phyloP scores from a whole-genome alignment of 2,797 vertebrate species.

The Nyctalus aviator region DNA sequence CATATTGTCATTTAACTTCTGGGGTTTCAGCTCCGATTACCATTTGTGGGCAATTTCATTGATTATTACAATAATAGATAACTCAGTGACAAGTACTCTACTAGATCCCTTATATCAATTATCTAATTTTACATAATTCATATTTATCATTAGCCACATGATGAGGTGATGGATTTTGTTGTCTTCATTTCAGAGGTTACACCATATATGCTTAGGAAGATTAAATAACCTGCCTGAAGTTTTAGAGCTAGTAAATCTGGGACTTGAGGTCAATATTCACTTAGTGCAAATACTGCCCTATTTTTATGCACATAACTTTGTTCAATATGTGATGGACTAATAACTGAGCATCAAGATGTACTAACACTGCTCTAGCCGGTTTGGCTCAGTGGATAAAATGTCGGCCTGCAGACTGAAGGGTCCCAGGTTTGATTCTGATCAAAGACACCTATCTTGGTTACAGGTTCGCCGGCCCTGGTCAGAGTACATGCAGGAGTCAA shows the following conservation, averaged over 20 bases:
- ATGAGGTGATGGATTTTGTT: background rate
- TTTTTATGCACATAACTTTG: background rate
- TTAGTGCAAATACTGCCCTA: background rate
- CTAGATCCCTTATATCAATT: background rate
- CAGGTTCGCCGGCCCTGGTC: no score
- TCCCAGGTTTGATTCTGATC: no score
- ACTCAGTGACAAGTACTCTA: background rate
- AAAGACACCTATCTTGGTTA: no score
- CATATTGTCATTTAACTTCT: background rate
- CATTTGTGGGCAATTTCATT: background rate
- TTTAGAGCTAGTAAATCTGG: background rate
- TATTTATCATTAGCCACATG: background rate
- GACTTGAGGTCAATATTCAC: background rate
- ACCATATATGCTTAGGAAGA: background rate
- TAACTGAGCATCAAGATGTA: background rate
- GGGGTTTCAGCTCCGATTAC: background rate
- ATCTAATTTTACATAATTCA: background rate
- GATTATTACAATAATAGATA: background rate
- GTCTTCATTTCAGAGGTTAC: background rate
- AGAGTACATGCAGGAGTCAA: no score
- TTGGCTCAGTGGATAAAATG: no score
- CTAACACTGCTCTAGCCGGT: no score
- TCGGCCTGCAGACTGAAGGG: no score
- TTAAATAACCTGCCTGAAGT: background rate
- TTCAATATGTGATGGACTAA: background rate